Evolutionary conservation across 2,888 invertebrate species (phyloP).

Genomic region (Falcaria lacertinaria): DNA sequence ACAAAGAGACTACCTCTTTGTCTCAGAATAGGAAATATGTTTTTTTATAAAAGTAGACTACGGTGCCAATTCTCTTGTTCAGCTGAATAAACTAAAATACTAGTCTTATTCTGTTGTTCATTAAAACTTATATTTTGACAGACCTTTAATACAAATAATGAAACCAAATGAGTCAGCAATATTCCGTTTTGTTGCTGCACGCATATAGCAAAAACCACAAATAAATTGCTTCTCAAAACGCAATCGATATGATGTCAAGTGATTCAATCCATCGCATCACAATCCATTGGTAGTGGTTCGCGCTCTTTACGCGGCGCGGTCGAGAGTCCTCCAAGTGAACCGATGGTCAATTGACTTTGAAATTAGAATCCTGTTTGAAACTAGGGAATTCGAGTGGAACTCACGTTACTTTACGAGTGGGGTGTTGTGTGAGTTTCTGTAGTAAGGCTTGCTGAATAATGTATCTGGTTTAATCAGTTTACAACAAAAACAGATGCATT

Average conservation of each 20-base stretch:
- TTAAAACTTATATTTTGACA: too few species aligned
- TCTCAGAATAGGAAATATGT: too few species aligned
- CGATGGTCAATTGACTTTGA: constrained; percentile 45
- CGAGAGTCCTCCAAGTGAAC: constrained; percentile 25
- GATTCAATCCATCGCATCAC: neutral
- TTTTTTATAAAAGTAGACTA: too few species aligned
- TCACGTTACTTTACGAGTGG: constrained; percentile 19
- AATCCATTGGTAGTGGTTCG: neutral
- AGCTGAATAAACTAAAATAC: too few species aligned
- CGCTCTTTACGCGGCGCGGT: constrained; percentile 19
- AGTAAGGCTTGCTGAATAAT: constrained; percentile 4
- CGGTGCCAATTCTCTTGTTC: too few species aligned
- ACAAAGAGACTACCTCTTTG: too few species aligned
- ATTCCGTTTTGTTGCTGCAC: too few species aligned
- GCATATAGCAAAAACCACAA: neutral
- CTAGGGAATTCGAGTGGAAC: constrained; percentile 20
- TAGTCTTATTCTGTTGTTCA: too few species aligned
- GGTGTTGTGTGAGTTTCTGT: constrained; percentile 7
- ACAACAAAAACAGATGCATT: too few species aligned
- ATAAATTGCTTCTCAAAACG: neutral
- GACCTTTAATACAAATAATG: too few species aligned
- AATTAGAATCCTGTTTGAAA: constrained; percentile 37
- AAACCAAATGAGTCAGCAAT: too few species aligned
- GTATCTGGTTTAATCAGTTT: too few species aligned
- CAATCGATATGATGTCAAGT: neutral